Conservation (phyloP, 2,797 vertebrate genomes). For the Dryobates pubescens region DNA sequence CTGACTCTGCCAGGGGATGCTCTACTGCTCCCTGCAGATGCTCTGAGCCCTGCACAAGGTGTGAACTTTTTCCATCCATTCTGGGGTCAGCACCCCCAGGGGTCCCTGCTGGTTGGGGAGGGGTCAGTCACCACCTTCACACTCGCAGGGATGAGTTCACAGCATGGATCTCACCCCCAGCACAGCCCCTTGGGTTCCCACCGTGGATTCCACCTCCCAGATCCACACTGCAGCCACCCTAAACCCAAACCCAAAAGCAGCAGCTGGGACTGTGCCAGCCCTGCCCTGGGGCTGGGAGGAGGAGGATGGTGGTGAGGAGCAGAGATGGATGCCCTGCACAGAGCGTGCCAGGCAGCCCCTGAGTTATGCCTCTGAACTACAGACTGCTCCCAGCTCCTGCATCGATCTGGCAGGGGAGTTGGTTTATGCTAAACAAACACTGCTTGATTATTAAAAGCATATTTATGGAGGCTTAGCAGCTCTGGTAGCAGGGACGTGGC, state of each 20-base stretch:
- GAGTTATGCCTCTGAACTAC: slow-evolving; percentile 23
- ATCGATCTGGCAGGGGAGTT: slow-evolving; percentile 16
- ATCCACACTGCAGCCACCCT: background rate
- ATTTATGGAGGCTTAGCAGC: slow-evolving; percentile 33
- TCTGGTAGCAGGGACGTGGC: background rate
- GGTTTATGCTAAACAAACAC: slow-evolving; percentile 68
- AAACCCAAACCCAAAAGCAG: accelerated
- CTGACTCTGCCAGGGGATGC: accelerated
- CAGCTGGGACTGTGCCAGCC: accelerated
- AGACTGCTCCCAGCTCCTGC: background rate
- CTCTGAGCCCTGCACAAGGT: background rate
- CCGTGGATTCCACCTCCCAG: background rate
- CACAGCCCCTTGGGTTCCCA: background rate
- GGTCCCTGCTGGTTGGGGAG: background rate
- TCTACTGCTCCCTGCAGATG: background rate
- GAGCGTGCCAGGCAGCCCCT: background rate
- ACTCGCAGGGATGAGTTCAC: background rate
- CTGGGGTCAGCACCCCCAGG: background rate
- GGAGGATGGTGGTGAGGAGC: background rate
- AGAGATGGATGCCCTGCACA: background rate
- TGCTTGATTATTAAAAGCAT: slow-evolving; percentile 57
- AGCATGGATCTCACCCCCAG: accelerated
- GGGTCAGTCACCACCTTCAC: accelerated
- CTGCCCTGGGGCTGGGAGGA: background rate
- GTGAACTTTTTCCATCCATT: background rate